Conservation (phyloP, 2,113 vertebrate genomes). For the Ictalurus furcatus region DNA sequence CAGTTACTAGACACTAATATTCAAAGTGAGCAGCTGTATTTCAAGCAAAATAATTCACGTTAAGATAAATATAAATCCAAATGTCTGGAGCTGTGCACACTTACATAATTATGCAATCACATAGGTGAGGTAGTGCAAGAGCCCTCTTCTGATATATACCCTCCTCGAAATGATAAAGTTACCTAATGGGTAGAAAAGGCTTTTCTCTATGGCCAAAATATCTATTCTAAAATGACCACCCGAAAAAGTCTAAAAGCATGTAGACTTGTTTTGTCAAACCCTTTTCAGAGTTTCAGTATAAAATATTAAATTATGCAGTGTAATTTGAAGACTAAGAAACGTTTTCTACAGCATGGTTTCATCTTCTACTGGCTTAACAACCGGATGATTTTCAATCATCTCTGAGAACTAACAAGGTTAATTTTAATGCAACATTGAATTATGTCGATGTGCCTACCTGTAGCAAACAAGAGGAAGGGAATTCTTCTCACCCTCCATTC, state of each 20-base stretch:
- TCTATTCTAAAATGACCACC: background rate
- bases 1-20: background rate
- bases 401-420: background rate
- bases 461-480: slow-evolving; percentile 92
- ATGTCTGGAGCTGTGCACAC: background rate
- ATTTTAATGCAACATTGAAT: background rate
- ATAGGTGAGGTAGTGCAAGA: background rate
- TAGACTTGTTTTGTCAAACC: background rate
- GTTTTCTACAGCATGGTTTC: background rate
- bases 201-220: background rate
- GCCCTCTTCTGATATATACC: background rate
- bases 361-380: slow-evolving; percentile 24
- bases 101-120: background rate
- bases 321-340: background rate
- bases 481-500: slow-evolving; percentile 80
- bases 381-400: background rate
- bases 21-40: background rate
- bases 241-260: background rate
- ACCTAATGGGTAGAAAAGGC: background rate
- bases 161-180: background rate
- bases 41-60: background rate
- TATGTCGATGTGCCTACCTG: slow-evolving; percentile 83
- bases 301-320: background rate
- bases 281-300: background rate
- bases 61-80: background rate